These are phyloP conservation scores for Heteromyza rotundicornis DNA, from an alignment of 2,888 invertebrate genomes.

Conservation along the genomic window DNA sequence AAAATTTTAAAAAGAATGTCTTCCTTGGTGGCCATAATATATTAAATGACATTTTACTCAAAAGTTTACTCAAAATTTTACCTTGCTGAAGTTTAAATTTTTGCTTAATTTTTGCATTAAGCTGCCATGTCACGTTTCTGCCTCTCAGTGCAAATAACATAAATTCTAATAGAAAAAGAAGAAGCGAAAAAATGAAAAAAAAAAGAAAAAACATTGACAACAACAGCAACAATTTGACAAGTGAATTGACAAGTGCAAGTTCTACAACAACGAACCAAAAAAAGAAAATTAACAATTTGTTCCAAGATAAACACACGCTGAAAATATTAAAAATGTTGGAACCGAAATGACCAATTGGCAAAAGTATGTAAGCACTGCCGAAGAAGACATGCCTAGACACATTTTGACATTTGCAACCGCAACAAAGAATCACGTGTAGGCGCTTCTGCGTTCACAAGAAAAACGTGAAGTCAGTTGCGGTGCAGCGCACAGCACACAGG, in stretches of 20 bases:
- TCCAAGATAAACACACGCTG: not conserved
- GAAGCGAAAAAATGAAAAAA: not conserved
- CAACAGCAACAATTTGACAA: constrained; percentile 5
- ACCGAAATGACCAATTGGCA: not conserved
- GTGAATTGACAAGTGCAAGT: constrained; percentile 5
- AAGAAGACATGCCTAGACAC: not conserved
- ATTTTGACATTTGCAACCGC: not conserved
- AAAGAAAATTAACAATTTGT: not conserved
- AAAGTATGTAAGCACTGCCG: not conserved
- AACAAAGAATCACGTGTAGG: not conserved
- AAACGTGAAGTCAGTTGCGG: too few species aligned
- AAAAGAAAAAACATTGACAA: too few species aligned
- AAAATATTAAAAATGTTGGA: not conserved
- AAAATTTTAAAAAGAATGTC: not conserved
- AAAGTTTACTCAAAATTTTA: too few species aligned
- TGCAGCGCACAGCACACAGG: too few species aligned
- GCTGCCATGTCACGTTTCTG: constrained; percentile 45
- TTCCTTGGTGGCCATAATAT: not conserved
- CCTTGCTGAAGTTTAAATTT: too few species aligned
- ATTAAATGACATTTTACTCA: too few species aligned
- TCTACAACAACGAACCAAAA: not conserved
- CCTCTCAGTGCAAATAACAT: not conserved
- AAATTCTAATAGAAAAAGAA: not conserved
- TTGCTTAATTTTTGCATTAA: constrained; percentile 46
- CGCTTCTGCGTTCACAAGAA: not conserved